These are phyloP conservation scores for Rutpela maculata DNA, from an alignment of 2,888 invertebrate species.

Conservation along the genomic window DNA sequence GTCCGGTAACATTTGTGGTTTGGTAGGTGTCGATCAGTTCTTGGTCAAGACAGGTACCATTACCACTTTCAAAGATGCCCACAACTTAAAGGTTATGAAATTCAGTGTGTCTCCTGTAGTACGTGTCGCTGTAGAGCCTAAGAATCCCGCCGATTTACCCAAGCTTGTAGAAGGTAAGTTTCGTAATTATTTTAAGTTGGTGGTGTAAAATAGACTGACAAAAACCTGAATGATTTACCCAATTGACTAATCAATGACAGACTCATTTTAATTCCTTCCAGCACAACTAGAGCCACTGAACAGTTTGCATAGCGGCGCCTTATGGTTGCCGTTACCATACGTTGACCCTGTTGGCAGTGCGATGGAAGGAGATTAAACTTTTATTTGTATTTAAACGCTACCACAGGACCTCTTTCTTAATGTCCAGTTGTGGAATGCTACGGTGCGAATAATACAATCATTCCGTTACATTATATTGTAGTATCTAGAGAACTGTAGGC, in stretches of 20 bases:
- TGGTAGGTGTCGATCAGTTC: constrained; percentile 99
- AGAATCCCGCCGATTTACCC: constrained; percentile 98
- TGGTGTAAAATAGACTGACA: too few species aligned
- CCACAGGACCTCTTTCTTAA: constrained; percentile 87
- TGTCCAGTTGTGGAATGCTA: constrained; percentile 82
- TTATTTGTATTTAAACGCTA: constrained; percentile 80
- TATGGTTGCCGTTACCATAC: constrained; percentile 54
- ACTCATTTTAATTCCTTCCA: constrained; percentile 56
- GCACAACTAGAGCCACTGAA: constrained; percentile 67
- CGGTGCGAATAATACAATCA: constrained; percentile 74
- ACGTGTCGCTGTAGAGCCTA: constrained; percentile 99
- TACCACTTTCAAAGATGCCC: constrained; percentile 98
- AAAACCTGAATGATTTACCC: too few species aligned
- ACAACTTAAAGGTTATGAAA: constrained; percentile 99
- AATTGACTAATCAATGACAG: not conserved
- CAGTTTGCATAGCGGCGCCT: constrained; percentile 56
- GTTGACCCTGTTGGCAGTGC: constrained; percentile 79
- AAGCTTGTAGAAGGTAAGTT: constrained; percentile 92
- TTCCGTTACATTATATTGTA: too few species aligned
- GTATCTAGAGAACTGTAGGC: too few species aligned
- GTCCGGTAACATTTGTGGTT: constrained; percentile 98
- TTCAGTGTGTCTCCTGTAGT: constrained; percentile 99
- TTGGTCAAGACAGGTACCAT: constrained; percentile 99
- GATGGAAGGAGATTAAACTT: constrained; percentile 79
- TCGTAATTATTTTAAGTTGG: not conserved